phyloP scores from a whole-genome alignment of 1,140 invertebrate genomes.

The Laupala kohalensis region DNA sequence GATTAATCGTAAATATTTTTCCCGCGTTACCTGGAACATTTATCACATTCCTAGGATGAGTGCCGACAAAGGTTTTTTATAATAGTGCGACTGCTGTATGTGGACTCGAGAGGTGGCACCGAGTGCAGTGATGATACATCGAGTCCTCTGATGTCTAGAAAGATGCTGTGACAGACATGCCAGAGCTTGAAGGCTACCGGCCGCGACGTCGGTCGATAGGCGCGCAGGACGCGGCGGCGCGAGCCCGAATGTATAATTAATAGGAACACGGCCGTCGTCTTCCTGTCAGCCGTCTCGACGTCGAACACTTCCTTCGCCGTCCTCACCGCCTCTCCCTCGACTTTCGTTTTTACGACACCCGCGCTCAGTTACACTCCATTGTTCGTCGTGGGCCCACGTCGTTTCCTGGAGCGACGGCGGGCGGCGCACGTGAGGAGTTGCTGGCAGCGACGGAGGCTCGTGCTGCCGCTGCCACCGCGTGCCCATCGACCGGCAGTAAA shows the following conservation, averaged over 20 bases:
- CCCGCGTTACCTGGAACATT: no score
- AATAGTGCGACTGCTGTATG: no score
- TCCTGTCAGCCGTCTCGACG: no score
- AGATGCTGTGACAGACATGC: no score
- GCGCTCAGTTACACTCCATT: background rate
- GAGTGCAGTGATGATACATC: no score
- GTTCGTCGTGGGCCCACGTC: background rate
- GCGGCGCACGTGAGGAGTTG: background rate
- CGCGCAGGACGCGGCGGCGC: no score
- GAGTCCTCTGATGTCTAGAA: no score
- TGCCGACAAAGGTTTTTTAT: no score
- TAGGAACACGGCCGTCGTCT: background rate
- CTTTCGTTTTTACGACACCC: background rate
- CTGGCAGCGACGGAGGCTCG: background rate
- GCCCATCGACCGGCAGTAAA: background rate
- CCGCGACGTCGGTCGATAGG: background rate
- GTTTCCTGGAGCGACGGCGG: background rate
- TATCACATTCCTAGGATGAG: no score
- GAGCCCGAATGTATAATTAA: background rate
- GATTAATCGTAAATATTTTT: no score
- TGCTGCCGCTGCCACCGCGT: background rate
- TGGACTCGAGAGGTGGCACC: no score
- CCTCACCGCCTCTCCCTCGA: background rate
- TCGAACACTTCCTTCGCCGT: background rate
- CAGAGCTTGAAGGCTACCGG: background rate